Evolutionary conservation across 2,888 invertebrate species (phyloP).

Genomic region (Drosophila lutescens): DNA sequence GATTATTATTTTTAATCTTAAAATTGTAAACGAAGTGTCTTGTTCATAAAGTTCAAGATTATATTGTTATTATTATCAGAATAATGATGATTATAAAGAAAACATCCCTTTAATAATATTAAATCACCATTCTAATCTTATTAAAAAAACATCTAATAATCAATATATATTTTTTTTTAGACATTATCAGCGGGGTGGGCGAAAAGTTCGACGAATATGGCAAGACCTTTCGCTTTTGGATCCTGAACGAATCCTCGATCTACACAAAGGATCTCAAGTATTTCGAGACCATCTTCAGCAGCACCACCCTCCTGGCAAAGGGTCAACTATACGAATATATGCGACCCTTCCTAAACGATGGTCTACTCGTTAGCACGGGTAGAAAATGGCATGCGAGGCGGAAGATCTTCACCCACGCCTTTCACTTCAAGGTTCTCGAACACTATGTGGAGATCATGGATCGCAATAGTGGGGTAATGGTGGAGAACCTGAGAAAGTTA

Average conservation of each 20-base stretch:
- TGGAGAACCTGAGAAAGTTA: slow-evolving; percentile 85
- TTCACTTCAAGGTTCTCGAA: slow-evolving; percentile 91
- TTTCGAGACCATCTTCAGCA: slow-evolving; percentile 83
- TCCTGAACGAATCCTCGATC: slow-evolving; percentile 84
- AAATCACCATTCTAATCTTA: too few species aligned
- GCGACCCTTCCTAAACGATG: slow-evolving; percentile 71
- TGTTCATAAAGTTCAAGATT: too few species aligned
- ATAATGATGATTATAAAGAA: too few species aligned
- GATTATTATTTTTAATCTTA: too few species aligned
- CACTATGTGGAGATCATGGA: slow-evolving; percentile 89
- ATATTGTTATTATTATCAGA: too few species aligned
- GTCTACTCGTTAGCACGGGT: slow-evolving; percentile 76
- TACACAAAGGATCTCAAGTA: slow-evolving; percentile 82
- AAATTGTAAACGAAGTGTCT: too few species aligned
- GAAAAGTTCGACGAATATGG: slow-evolving; percentile 81
- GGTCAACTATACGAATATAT: slow-evolving; percentile 74
- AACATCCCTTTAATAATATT: too few species aligned
- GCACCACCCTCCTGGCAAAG: slow-evolving; percentile 75
- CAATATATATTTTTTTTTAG: slow-evolving; percentile 13
- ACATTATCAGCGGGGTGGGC: slow-evolving; percentile 51
- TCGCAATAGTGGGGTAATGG: slow-evolving; percentile 86
- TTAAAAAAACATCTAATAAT: too few species aligned
- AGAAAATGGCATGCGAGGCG: slow-evolving; percentile 88
- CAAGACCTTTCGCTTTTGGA: slow-evolving; percentile 83
- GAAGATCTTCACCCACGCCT: slow-evolving; percentile 90